Evolutionary conservation across 2,888 invertebrate species (phyloP).

Genomic region (Lasioglossum marginatum): DNA sequence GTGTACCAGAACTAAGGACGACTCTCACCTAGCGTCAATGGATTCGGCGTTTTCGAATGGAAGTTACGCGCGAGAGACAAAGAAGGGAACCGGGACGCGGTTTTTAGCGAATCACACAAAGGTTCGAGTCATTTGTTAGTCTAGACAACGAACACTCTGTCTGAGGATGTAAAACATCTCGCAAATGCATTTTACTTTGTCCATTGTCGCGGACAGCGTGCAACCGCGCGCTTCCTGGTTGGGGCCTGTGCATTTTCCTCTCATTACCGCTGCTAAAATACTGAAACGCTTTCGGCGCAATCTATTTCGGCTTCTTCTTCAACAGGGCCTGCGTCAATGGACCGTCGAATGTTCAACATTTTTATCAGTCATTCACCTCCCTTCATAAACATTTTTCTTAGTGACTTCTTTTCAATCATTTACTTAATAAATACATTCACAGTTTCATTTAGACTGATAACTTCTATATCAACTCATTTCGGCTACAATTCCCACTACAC

Average conservation of each 20-base stretch:
- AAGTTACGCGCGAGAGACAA: background rate
- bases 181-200: conserved; percentile 60
- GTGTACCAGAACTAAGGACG: background rate
- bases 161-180: conserved; percentile 58
- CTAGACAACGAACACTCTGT: conserved; percentile 59
- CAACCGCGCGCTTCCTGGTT: conserved; percentile 40
- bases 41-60: conserved; percentile 12
- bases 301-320: conserved; percentile 68
- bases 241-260: conserved; percentile 61
- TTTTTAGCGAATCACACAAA: conserved; percentile 51
- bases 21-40: background rate
- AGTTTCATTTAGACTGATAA: background rate
- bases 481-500: background rate
- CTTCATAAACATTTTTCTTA: background rate
- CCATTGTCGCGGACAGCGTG: conserved; percentile 46
- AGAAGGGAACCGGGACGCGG: background rate
- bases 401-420: background rate
- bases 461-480: background rate
- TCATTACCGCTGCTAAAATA: conserved; percentile 51
- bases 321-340: conserved; percentile 44
- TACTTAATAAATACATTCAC: background rate
- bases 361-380: background rate
- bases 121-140: conserved; percentile 56
- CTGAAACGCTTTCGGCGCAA: conserved; percentile 63
- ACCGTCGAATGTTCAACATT: conserved; percentile 34